Evolutionary conservation across 2,888 invertebrate species (phyloP).

Genomic region (Catocala nupta): DNA sequence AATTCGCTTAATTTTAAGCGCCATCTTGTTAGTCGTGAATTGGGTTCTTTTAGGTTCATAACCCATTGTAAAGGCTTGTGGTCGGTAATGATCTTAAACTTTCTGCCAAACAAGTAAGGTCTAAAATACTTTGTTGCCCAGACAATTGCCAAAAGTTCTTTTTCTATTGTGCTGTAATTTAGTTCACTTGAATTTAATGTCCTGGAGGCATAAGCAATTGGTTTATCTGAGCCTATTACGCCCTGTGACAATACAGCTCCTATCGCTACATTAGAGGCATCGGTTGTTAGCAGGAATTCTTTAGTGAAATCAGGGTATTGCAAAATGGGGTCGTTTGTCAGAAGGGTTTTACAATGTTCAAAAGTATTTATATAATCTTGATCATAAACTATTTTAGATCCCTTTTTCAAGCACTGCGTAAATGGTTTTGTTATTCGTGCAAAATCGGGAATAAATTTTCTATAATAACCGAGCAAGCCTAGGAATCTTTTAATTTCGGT

Average conservation of each 20-base stretch:
- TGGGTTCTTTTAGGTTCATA: conserved; percentile 29
- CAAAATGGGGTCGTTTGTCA: conserved; percentile 20
- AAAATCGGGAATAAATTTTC: conserved; percentile 53
- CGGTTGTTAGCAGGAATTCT: conserved; percentile 27
- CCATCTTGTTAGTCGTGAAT: conserved; percentile 21
- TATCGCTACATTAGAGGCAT: conserved; percentile 29
- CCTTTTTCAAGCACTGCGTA: conserved; percentile 43
- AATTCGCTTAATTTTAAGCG: conserved; percentile 12
- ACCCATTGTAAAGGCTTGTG: conserved; percentile 33
- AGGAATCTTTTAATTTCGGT: conserved; percentile 50
- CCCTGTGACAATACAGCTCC: conserved; percentile 31
- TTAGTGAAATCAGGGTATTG: conserved; percentile 20
- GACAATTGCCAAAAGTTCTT: conserved; percentile 26
- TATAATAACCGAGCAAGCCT: conserved; percentile 51
- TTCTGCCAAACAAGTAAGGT: conserved; percentile 3
- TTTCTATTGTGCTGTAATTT: conserved; percentile 30
- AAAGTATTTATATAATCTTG: conserved; percentile 7
- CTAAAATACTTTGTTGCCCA: conserved; percentile 16
- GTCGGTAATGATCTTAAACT: conserved; percentile 16
- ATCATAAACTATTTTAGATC: conserved; percentile 20
- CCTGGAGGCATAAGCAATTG: conserved; percentile 29
- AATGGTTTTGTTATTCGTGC: conserved; percentile 42
- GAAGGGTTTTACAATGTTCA: conserved; percentile 16
- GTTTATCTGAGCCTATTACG: conserved; percentile 21
- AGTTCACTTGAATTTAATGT: conserved; percentile 25